phyloP scores from a whole-genome alignment of 2,888 invertebrate species.

The Scaptodrosophila latifasciaeformis region DNA sequence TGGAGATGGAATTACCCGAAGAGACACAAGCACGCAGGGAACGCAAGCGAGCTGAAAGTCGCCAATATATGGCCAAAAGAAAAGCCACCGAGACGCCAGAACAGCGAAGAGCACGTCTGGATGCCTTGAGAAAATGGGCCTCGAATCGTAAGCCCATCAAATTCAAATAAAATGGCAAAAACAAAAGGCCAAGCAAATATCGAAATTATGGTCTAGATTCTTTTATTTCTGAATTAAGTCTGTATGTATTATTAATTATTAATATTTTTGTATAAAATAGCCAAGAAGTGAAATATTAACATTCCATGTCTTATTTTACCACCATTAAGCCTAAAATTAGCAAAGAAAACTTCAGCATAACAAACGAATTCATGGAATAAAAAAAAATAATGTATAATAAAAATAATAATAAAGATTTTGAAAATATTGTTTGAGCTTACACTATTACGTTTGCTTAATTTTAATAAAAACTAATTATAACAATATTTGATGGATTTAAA shows the following conservation, averaged over 20 bases:
- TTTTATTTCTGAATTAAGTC: conserved; percentile 20
- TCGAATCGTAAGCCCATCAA: conserved; percentile 15
- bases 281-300: too few relatives aligned
- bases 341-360: too few relatives aligned
- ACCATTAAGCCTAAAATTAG: too few relatives aligned
- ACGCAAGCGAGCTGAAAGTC: conserved; percentile 17
- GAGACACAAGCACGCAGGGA: conserved; percentile 15
- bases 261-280: too few relatives aligned
- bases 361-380: too few relatives aligned
- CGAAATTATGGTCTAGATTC: conserved; percentile 29
- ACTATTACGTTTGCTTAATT: too few relatives aligned
- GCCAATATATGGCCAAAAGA: conserved; percentile 11
- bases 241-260: too few relatives aligned
- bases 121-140: conserved; percentile 1
- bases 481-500: background rate
- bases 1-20: conserved; percentile 24
- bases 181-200: conserved; percentile 2
- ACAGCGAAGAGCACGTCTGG: background rate
- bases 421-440: background rate
- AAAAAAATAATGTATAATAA: too few relatives aligned
- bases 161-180: conserved; percentile 13
- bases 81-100: conserved; percentile 3
- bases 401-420: too few relatives aligned
- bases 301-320: too few relatives aligned
- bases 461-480: conserved; percentile 2